A percentile compares a stretch with the other conserved stretches of the same genome.
Evolutionary conservation across 1,140 invertebrate species (phyloP).

Genomic region (Rhyzopertha dominica): DNA sequence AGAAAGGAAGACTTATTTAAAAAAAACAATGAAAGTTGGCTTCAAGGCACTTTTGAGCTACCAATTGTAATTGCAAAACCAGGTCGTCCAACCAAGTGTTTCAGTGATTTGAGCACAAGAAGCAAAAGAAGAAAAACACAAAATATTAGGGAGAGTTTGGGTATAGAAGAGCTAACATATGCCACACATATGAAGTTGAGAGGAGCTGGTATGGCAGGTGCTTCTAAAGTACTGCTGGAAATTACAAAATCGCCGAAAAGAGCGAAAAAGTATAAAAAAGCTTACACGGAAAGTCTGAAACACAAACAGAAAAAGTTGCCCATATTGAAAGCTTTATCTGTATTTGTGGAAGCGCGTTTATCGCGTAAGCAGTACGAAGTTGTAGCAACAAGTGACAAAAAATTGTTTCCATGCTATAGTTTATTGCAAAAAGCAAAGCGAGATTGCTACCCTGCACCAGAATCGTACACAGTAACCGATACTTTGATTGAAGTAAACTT

Average conservation of each 20-base stretch:
- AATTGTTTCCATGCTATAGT: slow-evolving; percentile 32
- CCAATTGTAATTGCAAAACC: slow-evolving; percentile 10
- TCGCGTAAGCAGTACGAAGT: slow-evolving; percentile 33
- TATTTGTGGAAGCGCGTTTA: slow-evolving; percentile 34
- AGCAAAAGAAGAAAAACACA: slow-evolving; percentile 34
- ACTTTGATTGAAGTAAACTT: slow-evolving; percentile 33
- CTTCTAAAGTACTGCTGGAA: too few species aligned
- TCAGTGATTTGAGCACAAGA: too few species aligned
- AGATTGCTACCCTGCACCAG: slow-evolving; percentile 30
- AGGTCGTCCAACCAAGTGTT: slow-evolving; percentile 22
- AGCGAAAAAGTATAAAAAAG: too few species aligned
- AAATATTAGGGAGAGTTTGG: slow-evolving; percentile 20
- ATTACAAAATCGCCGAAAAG: too few species aligned
- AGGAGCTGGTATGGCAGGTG: slow-evolving; percentile 28
- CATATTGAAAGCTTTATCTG: slow-evolving; percentile 27
- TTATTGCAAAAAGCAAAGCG: slow-evolving; percentile 32
- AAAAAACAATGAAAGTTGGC: slow-evolving; percentile 22
- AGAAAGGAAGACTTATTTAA: slow-evolving; percentile 18
- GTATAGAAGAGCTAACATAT: slow-evolving; percentile 22
- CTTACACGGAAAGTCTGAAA: too few species aligned
- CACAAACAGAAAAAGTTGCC: slow-evolving; percentile 22
- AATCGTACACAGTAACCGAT: slow-evolving; percentile 27
- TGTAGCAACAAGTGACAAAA: slow-evolving; percentile 23
- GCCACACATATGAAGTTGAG: slow-evolving; percentile 16
- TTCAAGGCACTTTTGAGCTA: slow-evolving; percentile 8